Base-by-base conservation (phyloP, 1,140 invertebrate genomes). In the Nebria ingens region DNA sequence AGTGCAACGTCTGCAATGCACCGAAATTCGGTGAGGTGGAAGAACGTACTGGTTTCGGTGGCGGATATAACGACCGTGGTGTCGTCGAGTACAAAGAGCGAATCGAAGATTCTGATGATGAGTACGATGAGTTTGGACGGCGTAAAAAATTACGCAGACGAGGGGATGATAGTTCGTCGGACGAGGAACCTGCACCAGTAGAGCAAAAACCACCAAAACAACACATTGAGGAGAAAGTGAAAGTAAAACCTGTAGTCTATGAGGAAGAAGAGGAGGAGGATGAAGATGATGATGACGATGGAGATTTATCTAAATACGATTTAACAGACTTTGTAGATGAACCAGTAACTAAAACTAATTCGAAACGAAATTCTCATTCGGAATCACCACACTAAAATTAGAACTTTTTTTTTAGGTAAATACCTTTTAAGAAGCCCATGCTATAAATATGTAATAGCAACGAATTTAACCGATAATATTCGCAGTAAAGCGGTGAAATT, bases 1-100 rank as follows among this genome's bases (percentile, higher is more conserved):
- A 90, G 52, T 99, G 97, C 71, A 99, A 99, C 72, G 91, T 99
- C 78, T 99, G 97, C 73, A 98, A 98, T 77, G 91, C 95, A 1
- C 93, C 95, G 1, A 98, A 98, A 74, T 92, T 93, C 72, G 89
- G 89, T 1, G 93, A 96, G 73, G 83, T 93, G 49, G 85, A 89
- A 70, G 83, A 85, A 67, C 71, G 86, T 56, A 84, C 82, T 57
- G 87, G 87, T 19, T 89, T 89, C 60, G 87, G 89, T 15, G 89
- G 90, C 52, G 89, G 89, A 42, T 97, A 94, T 67, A 97, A 97
- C 76, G 93, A 97, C 66, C 78, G 93, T 56, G 91, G 91, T 29
- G 82, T 89, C 2, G 91, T 97, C 6, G 93, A 97, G 66, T 97
- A 97, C 64, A 91, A 92, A 61, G 83, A 93, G 64, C 76, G 90